phyloP scores from a whole-genome alignment of 2,113 vertebrate genomes.

The Melanerpes aurifrons region DNA sequence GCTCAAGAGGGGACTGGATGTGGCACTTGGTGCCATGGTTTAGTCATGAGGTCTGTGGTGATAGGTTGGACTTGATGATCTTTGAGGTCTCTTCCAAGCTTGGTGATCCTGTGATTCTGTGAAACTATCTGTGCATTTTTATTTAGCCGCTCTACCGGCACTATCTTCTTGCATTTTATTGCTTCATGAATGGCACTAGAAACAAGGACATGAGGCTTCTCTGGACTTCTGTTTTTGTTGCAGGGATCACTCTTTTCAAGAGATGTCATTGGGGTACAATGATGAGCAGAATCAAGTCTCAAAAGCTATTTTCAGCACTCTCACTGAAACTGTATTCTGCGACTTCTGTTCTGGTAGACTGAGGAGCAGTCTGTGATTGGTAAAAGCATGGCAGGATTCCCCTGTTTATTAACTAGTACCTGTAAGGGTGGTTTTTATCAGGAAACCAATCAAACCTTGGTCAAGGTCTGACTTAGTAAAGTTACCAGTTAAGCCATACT shows the following conservation, averaged over 20 bases:
- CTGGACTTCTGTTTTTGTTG: neutral
- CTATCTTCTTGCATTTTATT: neutral
- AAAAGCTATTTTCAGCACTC: neutral
- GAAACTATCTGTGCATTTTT: neutral
- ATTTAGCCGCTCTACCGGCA: neutral
- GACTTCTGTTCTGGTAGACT: neutral
- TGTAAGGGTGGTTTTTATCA: neutral
- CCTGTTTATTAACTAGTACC: neutral
- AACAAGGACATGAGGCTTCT: neutral
- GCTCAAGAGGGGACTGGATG: too few species aligned
- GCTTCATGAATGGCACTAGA: neutral
- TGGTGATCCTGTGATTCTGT: too few species aligned
- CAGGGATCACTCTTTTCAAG: neutral
- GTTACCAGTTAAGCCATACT: neutral
- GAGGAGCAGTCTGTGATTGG: neutral
- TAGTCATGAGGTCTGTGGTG: too few species aligned
- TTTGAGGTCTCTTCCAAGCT: too few species aligned
- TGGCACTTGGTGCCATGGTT: too few species aligned
- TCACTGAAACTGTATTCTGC: neutral
- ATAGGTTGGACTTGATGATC: too few species aligned
- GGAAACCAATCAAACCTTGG: neutral
- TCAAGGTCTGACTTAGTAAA: neutral
- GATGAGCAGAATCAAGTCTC: neutral
- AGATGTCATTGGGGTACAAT: neutral
- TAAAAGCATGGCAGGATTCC: neutral